A percentile compares a stretch with the other conserved stretches of the same genome.
Evolutionary conservation across 64 coral and sea anemone species (phyloP).

Genomic region (Porites australiensis): DNA sequence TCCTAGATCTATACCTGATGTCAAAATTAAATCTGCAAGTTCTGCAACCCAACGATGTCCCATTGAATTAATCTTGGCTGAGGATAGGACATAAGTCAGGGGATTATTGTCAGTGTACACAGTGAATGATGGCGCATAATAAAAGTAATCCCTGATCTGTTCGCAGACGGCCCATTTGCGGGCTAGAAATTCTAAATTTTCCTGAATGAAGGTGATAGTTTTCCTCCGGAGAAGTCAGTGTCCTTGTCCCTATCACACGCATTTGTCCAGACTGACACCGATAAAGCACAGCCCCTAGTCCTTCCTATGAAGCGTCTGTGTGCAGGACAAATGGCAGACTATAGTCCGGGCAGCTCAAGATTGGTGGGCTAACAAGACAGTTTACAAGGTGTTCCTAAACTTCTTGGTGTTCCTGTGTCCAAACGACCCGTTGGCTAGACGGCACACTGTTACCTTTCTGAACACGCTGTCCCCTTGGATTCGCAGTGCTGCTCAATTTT

Average conservation of each 20-base stretch:
- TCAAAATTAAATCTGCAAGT: too few species aligned
- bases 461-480: background rate
- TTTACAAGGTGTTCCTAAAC: constrained; percentile 14
- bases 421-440: background rate
- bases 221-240: background rate
- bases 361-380: background rate
- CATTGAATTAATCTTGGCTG: background rate
- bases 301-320: constrained; percentile 34
- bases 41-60: too few species aligned
- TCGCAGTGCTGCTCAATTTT: background rate
- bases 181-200: background rate
- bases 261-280: constrained; percentile 22
- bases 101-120: background rate
- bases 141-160: constrained; percentile 1
- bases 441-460: background rate
- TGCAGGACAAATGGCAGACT: constrained; percentile 38
- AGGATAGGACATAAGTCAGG: background rate
- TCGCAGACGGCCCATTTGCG: background rate
- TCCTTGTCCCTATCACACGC: constrained; percentile 27
- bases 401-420: constrained; percentile 37
- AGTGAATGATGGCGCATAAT: constrained; percentile 21
- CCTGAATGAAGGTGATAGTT: background rate
- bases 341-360: constrained; percentile 14
- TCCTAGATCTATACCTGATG: too few species aligned
- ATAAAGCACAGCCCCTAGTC: constrained; percentile 27